Evolutionary conservation across 2,113 vertebrate genomes (phyloP).

Genomic region (Anseranas semipalmata): DNA sequence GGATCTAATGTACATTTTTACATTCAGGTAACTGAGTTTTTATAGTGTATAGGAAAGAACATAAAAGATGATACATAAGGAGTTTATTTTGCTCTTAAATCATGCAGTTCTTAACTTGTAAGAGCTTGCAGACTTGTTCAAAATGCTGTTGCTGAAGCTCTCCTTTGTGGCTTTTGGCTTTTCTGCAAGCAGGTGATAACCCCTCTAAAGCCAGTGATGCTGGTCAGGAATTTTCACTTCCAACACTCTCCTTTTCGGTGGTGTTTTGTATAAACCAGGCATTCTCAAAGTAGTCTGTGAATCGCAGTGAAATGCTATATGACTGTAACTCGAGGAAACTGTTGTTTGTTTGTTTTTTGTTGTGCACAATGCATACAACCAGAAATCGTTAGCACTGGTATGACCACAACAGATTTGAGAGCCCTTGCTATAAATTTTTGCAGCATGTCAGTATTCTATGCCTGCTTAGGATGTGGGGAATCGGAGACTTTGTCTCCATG

Average conservation of each 20-base stretch:
- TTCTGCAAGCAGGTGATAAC: not conserved
- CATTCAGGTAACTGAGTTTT: not conserved
- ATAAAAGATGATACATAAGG: fast-evolving
- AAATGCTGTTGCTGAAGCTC: not conserved
- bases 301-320: not conserved
- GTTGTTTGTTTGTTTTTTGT: no score
- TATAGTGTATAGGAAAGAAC: not conserved
- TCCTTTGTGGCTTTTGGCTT: not conserved
- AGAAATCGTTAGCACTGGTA: not conserved
- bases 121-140: not conserved
- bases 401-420: not conserved
- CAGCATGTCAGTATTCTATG: not conserved
- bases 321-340: no score
- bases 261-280: not conserved
- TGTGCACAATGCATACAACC: not conserved
- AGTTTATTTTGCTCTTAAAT: not conserved
- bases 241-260: not conserved
- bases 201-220: not conserved
- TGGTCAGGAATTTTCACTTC: not conserved
- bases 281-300: not conserved
- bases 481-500: not conserved
- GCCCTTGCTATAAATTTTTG: not conserved
- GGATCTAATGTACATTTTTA: fast-evolving
- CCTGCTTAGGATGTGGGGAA: not conserved
- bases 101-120: not conserved